Evolutionary conservation across 2,797 vertebrate species (phyloP).

Genomic region (Chromobotia macracanthus): DNA sequence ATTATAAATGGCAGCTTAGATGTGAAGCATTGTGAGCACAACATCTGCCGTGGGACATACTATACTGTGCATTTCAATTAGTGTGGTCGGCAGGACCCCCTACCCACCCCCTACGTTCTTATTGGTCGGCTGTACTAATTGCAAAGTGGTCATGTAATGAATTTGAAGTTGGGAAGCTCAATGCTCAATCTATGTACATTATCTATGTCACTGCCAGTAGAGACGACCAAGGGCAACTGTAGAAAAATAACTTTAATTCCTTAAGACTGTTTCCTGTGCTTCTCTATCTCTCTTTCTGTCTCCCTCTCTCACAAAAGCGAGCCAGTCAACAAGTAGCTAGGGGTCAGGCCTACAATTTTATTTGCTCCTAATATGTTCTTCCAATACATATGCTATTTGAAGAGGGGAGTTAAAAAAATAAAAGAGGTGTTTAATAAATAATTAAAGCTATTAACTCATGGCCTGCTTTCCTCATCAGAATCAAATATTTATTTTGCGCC

Average conservation of each 20-base stretch:
- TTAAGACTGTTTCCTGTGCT: not conserved
- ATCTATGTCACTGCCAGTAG: not conserved
- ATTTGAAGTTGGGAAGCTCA: slow-evolving; percentile 35
- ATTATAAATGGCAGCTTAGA: slow-evolving; percentile 59
- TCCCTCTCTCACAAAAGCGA: not conserved
- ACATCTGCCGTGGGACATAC: slow-evolving; percentile 38
- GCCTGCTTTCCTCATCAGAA: slow-evolving; percentile 34
- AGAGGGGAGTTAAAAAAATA: slow-evolving; percentile 30
- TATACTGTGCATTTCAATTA: slow-evolving; percentile 52
- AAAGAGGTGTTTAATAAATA: slow-evolving; percentile 43
- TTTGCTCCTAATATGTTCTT: slow-evolving; percentile 29
- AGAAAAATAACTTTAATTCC: slow-evolving; percentile 23
- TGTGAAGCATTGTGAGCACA: slow-evolving; percentile 41
- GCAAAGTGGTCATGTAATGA: slow-evolving; percentile 35
- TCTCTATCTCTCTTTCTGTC: not conserved
- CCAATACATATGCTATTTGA: slow-evolving; percentile 10
- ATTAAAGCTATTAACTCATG: slow-evolving; percentile 46
- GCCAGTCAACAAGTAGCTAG: slow-evolving; percentile 23
- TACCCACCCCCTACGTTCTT: not conserved
- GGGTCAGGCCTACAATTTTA: slow-evolving; percentile 25
- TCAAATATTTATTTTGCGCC: slow-evolving; percentile 50
- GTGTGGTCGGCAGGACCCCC: slow-evolving; percentile 6
- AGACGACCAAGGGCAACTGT: slow-evolving; percentile 19
- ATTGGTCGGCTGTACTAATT: not conserved
- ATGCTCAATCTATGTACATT: slow-evolving; percentile 15